Percentiles rank a stretch among this genome's conserved stretches.
These are phyloP conservation scores for Acanthopagrus latus DNA, from an alignment of 2,797 vertebrate genomes.

Conservation along the genomic window DNA sequence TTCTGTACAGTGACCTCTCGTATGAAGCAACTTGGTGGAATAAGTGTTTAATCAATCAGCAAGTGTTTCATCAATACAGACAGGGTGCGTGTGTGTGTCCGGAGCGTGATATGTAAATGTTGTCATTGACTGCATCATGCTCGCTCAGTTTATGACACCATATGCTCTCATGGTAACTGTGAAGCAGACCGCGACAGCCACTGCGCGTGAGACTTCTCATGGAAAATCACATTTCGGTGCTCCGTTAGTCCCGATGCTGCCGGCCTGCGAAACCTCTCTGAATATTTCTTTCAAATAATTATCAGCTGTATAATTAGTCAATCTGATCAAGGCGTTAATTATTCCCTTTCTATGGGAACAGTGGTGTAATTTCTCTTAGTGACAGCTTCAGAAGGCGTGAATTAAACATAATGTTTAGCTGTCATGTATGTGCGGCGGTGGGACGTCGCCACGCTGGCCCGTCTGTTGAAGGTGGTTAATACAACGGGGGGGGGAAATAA, in stretches of 20 bases:
- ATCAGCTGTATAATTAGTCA: slow-evolving; percentile 42
- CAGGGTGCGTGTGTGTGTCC: not conserved
- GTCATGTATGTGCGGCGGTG: slow-evolving; percentile 42
- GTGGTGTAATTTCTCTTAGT: not conserved
- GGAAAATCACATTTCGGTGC: slow-evolving; percentile 24
- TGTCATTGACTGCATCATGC: slow-evolving; percentile 32
- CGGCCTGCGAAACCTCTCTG: slow-evolving; percentile 32
- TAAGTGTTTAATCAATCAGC: not conserved
- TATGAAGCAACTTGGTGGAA: not conserved
- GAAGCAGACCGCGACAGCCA: slow-evolving; percentile 45
- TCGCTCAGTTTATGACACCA: slow-evolving; percentile 31
- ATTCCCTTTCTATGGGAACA: slow-evolving; percentile 28
- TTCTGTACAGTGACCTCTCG: not conserved
- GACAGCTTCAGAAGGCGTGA: slow-evolving; percentile 43
- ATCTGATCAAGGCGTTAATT: slow-evolving; percentile 46
- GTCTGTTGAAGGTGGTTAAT: slow-evolving; percentile 39
- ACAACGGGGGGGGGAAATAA: not conserved
- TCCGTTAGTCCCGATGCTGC: slow-evolving; percentile 9
- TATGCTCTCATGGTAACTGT: slow-evolving; percentile 52
- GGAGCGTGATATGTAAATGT: slow-evolving; percentile 37
- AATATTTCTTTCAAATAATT: slow-evolving; percentile 46
- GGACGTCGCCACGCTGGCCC: slow-evolving; percentile 30
- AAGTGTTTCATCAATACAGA: not conserved
- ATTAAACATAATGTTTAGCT: slow-evolving; percentile 50
- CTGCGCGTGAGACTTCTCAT: slow-evolving; percentile 35